Evolutionary conservation across 2,113 vertebrate species (phyloP), one percentile per base, ranked within the genome.

Genomic region (Orycteropus afer): DNA sequence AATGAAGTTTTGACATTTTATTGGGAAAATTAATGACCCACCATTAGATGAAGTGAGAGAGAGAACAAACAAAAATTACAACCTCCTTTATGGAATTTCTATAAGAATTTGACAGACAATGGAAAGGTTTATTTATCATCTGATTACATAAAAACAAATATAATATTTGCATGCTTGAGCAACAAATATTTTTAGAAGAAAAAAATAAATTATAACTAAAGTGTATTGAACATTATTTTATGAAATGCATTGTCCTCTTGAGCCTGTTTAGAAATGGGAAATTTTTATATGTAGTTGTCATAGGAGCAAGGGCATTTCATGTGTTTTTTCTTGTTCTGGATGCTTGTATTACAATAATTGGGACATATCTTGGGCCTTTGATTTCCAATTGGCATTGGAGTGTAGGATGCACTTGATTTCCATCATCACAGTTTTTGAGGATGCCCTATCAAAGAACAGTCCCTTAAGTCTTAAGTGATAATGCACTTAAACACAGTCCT

Each of bases 121-220:
- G 71, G 42, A 80, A 96, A 92, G 63, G 97, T 97, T 91, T 86
- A 40, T 97, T 98, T 97, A 84, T 93, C 32, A 90, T 69, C 63
- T 96, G 89, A 97, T 97, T 80, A 97, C 45, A 63, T 96, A 94
- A 63, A 97, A 97, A 90, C n/a, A 90, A 94, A 94, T 96, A 97
- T 89, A 97, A 97, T 95, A 96, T 98, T 96, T 97, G 96, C 91
- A 81, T 40, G 0, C 53, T 92, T 95, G 20, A 7, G 45, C 13
- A 98, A 95, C 1, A 78, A 34, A 47, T 86, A 90, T 87, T 94
- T 91, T 69, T 73, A 40, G 69, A 94, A 82, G 82, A 86, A 95
- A 85, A 53, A 97, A 87, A 91, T 89, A 7, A 84, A 73, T 13
- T 89, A 94, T 97, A 69, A 71, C 81, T 82, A 59, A 23, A 81